Base-by-base conservation (phyloP, 1,140 invertebrate genomes). In the Drosophila sp. region DNA sequence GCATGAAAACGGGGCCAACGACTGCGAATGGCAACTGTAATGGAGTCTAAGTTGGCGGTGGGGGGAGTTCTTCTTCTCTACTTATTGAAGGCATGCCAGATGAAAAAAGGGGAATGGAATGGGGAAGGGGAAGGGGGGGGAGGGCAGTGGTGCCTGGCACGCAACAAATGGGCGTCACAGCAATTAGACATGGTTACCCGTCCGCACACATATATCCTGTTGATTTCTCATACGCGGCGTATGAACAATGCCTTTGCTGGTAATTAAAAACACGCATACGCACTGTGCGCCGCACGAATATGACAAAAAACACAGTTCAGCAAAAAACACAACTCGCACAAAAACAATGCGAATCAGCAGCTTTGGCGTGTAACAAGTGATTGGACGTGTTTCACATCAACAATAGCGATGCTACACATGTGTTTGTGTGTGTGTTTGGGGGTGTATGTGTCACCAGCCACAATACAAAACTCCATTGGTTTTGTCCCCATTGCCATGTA, bases 181-280 rank as follows among this genome's bases (percentile, higher is more conserved):
- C 59, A 41, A 61, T 56, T 46, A 59, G 59, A 70, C 56, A 61
- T 8, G 36, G 14, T 46, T 13, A 27, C 54, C 50, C 56, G 43
- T 43, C 50, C 40, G 32, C 41, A 64, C 40, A 25, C 41, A 64
- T 65, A 64, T 82, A 61, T 89, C 76, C 79, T 89, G 83, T 89
- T 87, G 83, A 87, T 74, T 87, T 89, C 78, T 79, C 58, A 65
- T 78, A 87, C 43, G 72, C 72, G 65, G 82, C 82, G 83, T 87
- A 87, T 82, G 78, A 79, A 71, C 62, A 67, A 82, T 72, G 76
- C 41, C 41, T 43, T 25, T 34, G 18, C 32, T 62, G 62, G 56
- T 63, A 80, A 84, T 80, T 78, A 78, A 81, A 87, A 80, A 59
- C 56, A 81, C 75, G 65, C 62, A 87, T 81, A 80, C 81, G 82